These are phyloP conservation scores for Cheilosia vernalis DNA, from an alignment of 2,888 invertebrate species.

Conservation along the genomic window DNA sequence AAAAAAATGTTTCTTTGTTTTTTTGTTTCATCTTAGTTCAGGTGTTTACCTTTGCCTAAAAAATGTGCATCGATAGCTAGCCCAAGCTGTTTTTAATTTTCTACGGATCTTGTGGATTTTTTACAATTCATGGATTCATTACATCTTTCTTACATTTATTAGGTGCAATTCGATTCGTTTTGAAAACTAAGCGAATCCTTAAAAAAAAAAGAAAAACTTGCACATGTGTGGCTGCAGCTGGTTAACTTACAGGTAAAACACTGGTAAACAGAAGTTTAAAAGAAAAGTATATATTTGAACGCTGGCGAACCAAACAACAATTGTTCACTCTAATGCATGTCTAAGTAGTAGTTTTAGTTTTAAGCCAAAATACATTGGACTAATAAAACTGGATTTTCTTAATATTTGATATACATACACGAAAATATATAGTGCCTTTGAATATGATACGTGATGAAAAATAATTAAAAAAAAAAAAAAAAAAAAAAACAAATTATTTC, in stretches of 20 bases:
- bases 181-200: conserved; percentile 34
- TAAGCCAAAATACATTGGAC: conserved; percentile 64
- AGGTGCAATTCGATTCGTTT: conserved; percentile 62
- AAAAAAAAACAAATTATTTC: conserved; percentile 41
- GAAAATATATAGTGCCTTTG: conserved; percentile 72
- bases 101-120: conserved; percentile 73
- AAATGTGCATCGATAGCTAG: conserved; percentile 64
- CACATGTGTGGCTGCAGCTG: conserved; percentile 68
- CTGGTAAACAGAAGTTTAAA: conserved; percentile 52
- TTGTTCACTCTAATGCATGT: conserved; percentile 63
- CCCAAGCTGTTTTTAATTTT: conserved; percentile 65
- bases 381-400: conserved; percentile 55
- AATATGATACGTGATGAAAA: conserved; percentile 66
- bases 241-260: conserved; percentile 71
- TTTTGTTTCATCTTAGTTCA: conserved; percentile 70
- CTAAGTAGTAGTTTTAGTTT: conserved; percentile 62
- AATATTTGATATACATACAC: conserved; percentile 68
- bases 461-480: not conserved
- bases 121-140: conserved; percentile 72
- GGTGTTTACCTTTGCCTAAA: conserved; percentile 73
- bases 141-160: conserved; percentile 38
- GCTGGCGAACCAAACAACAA: conserved; percentile 23
- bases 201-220: conserved; percentile 44
- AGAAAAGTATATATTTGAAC: conserved; percentile 9
- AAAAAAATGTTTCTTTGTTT: conserved; percentile 56